A percentile compares a stretch with the other conserved stretches of the same genome.
These are phyloP conservation scores for Stichopus chloronotus DNA, from an alignment of 35 echinoderm and acorn worm genomes.

Conservation along the genomic window DNA sequence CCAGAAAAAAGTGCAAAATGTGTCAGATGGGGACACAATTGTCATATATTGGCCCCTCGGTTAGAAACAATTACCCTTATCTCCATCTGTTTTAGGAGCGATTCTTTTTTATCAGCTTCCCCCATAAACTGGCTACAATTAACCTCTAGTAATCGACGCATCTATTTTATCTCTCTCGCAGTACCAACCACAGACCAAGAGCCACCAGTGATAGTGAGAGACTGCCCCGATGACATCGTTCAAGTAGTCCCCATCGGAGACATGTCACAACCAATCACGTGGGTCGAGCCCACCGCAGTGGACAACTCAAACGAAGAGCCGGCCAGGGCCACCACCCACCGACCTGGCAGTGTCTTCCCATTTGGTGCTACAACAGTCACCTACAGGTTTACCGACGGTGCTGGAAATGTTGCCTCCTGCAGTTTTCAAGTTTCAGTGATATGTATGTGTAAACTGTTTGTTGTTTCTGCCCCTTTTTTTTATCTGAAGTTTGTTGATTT, in stretches of 20 bases:
- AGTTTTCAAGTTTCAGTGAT: constrained; percentile 68
- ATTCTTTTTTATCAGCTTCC: background rate
- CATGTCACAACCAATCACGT: background rate
- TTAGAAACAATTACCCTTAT: background rate
- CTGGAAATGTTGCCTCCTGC: constrained; percentile 53
- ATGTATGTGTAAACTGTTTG: background rate
- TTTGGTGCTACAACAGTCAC: constrained; percentile 44
- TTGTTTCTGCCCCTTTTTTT: no score
- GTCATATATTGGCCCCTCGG: background rate
- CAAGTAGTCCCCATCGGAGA: background rate
- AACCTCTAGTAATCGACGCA: background rate
- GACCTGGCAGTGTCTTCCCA: constrained; percentile 38
- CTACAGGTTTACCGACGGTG: constrained; percentile 63
- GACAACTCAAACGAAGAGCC: constrained; percentile 18
- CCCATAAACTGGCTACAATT: background rate
- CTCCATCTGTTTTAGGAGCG: background rate
- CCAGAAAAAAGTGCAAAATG: background rate
- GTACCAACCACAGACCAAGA: background rate
- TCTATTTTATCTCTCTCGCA: background rate
- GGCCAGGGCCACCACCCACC: constrained; percentile 36
- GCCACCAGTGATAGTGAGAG: constrained; percentile 9
- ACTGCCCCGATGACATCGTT: constrained; percentile 7
- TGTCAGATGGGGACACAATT: background rate
- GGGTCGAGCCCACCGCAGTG: background rate
- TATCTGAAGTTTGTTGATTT: no score